phyloP scores from a whole-genome alignment of 2,888 invertebrate species.

The Cabera pusaria region DNA sequence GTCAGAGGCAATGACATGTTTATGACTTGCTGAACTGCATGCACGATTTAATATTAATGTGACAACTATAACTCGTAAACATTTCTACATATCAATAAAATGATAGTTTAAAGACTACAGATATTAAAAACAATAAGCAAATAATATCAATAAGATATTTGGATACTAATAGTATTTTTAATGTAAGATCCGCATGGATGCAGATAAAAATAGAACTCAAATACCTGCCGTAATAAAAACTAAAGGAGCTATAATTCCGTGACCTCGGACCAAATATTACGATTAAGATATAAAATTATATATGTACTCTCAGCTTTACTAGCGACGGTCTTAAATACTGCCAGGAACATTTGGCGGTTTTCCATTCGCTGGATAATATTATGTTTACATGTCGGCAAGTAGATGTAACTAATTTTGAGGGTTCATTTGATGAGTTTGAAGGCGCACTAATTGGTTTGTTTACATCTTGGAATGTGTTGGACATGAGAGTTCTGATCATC shows the following conservation, averaged over 20 bases:
- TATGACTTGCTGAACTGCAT: too few relatives aligned
- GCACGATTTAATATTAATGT: too few relatives aligned
- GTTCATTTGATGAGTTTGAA: conserved; percentile 10
- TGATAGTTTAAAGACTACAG: too few relatives aligned
- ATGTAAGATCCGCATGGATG: too few relatives aligned
- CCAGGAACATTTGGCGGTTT: conserved; percentile 42
- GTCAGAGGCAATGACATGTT: conserved; percentile 11
- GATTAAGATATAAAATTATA: conserved; percentile 35
- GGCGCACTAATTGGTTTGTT: conserved; percentile 22
- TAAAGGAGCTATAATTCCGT: too few relatives aligned
- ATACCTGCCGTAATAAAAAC: too few relatives aligned
- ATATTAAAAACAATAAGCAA: too few relatives aligned
- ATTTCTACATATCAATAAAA: too few relatives aligned
- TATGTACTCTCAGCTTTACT: conserved; percentile 35
- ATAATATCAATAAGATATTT: too few relatives aligned
- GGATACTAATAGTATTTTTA: too few relatives aligned
- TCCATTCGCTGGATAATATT: conserved; percentile 39
- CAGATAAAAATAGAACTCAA: too few relatives aligned
- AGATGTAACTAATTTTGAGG: conserved; percentile 18
- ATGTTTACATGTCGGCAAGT: conserved; percentile 19
- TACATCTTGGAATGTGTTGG: conserved; percentile 14
- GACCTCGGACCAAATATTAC: conserved; percentile 16
- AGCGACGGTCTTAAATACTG: conserved; percentile 44
- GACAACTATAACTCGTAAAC: too few relatives aligned
- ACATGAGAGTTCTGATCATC: conserved; percentile 4